Evolutionary conservation across 35 echinoderm and acorn worm species (phyloP).

Genomic region (Apostichopus japonicus): DNA sequence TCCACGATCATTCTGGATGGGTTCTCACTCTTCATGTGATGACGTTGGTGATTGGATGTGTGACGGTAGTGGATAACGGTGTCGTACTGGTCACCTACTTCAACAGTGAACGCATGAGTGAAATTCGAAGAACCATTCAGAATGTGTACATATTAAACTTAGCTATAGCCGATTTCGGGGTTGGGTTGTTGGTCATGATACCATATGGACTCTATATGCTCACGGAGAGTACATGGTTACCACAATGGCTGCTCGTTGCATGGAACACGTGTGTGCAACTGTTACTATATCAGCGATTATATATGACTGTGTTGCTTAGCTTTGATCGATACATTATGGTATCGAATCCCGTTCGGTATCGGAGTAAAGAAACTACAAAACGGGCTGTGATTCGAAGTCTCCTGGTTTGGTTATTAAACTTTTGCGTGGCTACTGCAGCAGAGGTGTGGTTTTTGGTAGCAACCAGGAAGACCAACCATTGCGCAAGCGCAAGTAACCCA

Average conservation of each 20-base stretch:
- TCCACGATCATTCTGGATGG: not conserved
- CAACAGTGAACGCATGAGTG: not conserved
- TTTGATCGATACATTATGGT: conserved; percentile 50
- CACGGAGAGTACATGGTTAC: not conserved
- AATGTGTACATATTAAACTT: conserved; percentile 47
- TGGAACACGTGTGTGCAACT: not conserved
- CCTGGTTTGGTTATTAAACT: not conserved
- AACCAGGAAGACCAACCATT: not conserved
- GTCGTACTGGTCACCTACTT: conserved; percentile 8
- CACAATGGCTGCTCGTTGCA: not conserved
- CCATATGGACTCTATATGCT: conserved; percentile 36
- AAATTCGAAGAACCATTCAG: not conserved
- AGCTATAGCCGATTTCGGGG: conserved; percentile 23
- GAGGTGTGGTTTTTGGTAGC: conserved; percentile 22
- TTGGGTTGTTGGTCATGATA: conserved; percentile 27
- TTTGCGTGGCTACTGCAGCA: not conserved
- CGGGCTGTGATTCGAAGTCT: conserved; percentile 21
- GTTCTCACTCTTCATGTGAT: not conserved
- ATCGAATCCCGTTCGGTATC: conserved; percentile 41
- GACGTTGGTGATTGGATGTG: not conserved
- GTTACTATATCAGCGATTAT: conserved; percentile 19
- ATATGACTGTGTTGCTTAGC: conserved; percentile 13
- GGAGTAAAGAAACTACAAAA: conserved; percentile 5
- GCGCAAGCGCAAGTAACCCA: not conserved
- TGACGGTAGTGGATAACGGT: conserved; percentile 18